phyloP scores from a whole-genome alignment of 2,888 invertebrate genomes.

The Netelia fuscicornis region DNA sequence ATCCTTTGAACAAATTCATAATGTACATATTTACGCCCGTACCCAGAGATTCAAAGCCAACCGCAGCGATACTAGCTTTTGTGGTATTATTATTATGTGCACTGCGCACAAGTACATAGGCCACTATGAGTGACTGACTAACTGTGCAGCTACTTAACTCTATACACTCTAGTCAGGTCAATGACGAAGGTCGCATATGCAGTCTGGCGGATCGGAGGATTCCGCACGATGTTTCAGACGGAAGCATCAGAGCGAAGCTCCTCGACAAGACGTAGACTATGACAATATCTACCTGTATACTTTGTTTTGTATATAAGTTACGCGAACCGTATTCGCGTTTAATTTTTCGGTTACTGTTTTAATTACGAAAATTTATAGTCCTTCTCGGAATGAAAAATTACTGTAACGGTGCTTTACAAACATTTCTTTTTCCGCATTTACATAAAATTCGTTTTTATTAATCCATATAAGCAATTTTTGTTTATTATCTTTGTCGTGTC shows the following conservation, averaged over 20 bases:
- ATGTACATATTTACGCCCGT: too few relatives aligned
- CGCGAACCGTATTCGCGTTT: too few relatives aligned
- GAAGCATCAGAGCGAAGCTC: conserved; percentile 56
- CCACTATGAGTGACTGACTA: conserved; percentile 50
- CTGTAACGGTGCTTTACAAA: too few relatives aligned
- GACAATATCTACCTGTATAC: conserved; percentile 5
- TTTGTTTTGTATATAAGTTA: neutral
- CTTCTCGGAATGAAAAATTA: too few relatives aligned
- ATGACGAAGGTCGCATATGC: conserved; percentile 60
- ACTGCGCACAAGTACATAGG: conserved; percentile 12
- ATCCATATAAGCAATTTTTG: too few relatives aligned
- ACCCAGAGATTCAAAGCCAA: neutral
- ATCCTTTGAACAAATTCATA: too few relatives aligned
- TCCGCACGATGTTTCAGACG: conserved; percentile 37
- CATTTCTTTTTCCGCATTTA: too few relatives aligned
- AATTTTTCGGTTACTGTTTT: too few relatives aligned
- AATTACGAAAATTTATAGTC: too few relatives aligned
- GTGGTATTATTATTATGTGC: conserved; percentile 10
- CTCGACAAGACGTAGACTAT: conserved; percentile 40
- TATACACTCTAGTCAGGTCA: conserved; percentile 60
- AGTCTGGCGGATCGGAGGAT: conserved; percentile 49
- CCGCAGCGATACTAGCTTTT: neutral
- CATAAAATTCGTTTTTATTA: too few relatives aligned
- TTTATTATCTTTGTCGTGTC: too few relatives aligned
- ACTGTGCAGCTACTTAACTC: conserved; percentile 62